Conservation (phyloP, 2,888 invertebrate species). For the Drosophila emarginata region DNA sequence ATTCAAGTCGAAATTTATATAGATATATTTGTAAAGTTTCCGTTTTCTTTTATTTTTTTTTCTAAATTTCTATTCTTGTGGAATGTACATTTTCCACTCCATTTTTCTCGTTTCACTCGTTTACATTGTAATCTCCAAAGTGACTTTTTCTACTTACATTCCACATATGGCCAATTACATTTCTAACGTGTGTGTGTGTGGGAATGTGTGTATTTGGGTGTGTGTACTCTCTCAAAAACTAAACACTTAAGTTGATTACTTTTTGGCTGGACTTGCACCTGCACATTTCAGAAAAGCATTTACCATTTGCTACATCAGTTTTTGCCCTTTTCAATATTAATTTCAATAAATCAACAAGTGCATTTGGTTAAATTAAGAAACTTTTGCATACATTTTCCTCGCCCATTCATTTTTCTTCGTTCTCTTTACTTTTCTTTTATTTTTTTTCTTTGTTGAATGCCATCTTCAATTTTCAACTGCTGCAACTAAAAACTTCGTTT, state of each 20-base stretch:
- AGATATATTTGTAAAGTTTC: not conserved
- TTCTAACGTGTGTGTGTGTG: slow-evolving; percentile 25
- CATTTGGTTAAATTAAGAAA: slow-evolving; percentile 65
- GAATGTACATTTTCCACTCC: not conserved
- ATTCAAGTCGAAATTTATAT: not conserved
- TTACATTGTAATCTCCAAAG: slow-evolving; percentile 5
- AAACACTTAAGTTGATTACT: slow-evolving; percentile 61
- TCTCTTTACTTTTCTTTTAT: not conserved
- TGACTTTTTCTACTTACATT: slow-evolving; percentile 1
- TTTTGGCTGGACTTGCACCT: slow-evolving; percentile 32
- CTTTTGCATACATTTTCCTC: slow-evolving; percentile 39
- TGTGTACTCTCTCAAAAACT: slow-evolving; percentile 9
- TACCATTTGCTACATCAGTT: slow-evolving; percentile 13
- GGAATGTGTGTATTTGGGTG: slow-evolving; percentile 11
- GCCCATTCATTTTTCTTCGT: not conserved
- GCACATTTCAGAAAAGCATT: slow-evolving; percentile 1
- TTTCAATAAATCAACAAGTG: slow-evolving; percentile 72
- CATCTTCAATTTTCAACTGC: slow-evolving; percentile 6
- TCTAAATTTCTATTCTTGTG: not conserved
- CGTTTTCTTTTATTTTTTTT: not conserved
- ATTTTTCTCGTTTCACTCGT: not conserved
- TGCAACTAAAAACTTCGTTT: slow-evolving; percentile 26
- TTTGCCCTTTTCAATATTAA: slow-evolving; percentile 35
- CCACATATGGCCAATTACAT: slow-evolving; percentile 36
- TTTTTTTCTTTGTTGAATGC: not conserved